phyloP scores from a whole-genome alignment of 2,113 vertebrate genomes.

The Cyprinodon tularosa region DNA sequence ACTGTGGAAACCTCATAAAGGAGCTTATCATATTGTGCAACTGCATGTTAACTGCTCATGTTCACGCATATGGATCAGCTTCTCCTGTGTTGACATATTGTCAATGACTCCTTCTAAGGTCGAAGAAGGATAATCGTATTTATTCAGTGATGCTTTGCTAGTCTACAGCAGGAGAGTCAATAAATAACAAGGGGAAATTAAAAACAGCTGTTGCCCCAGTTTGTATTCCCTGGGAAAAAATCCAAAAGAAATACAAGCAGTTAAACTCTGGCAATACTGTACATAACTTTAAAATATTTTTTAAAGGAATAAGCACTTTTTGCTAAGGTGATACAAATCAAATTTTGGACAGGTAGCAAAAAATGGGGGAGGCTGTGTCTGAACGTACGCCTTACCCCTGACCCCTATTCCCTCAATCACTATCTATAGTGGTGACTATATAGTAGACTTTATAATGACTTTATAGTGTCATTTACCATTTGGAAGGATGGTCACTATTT shows the following conservation, averaged over 20 bases:
- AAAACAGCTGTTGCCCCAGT: background rate
- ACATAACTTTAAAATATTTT: background rate
- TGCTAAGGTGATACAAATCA: background rate
- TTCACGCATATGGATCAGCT: slow-evolving; percentile 52
- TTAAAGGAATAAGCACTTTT: background rate
- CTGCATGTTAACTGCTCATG: slow-evolving; percentile 64
- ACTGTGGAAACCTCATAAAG: background rate
- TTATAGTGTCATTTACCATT: too few relatives aligned
- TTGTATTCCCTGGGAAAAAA: too few relatives aligned
- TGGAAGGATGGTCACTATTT: too few relatives aligned
- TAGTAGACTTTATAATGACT: too few relatives aligned
- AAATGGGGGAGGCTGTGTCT: too few relatives aligned
- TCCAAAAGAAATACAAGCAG: background rate
- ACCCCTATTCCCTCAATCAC: too few relatives aligned
- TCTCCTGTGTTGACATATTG: slow-evolving; percentile 46
- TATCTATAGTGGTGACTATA: too few relatives aligned
- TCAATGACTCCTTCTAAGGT: slow-evolving; percentile 57
- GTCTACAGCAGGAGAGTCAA: slow-evolving; percentile 11
- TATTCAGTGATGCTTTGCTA: slow-evolving; percentile 14
- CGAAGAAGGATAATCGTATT: slow-evolving; percentile 37
- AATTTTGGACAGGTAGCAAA: too few relatives aligned
- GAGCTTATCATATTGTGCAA: slow-evolving; percentile 21
- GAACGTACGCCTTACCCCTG: too few relatives aligned
- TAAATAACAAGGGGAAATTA: background rate
- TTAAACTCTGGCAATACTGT: background rate